Base-by-base conservation (phyloP, 2,888 invertebrate species). In the Netelia inedita region DNA sequence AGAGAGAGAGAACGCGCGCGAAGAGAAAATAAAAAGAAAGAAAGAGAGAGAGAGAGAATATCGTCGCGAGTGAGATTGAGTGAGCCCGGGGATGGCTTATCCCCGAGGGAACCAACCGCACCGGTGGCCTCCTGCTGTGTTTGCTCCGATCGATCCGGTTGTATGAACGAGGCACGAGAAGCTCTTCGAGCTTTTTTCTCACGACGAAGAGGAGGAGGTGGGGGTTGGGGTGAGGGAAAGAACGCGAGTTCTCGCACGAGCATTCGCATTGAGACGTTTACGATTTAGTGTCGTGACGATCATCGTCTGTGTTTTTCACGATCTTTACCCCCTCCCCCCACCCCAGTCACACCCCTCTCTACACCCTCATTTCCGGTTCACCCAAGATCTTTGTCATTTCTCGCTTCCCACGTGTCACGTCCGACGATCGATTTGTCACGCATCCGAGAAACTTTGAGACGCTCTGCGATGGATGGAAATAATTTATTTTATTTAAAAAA, bases 21-120 rank as follows among this genome's bases (percentile, higher is more conserved):
- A 59, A 41, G 65, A 11, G 57, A 75, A 82, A 85, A 85, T 73
- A 73, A 66, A 83, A 78, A 73, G 79, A 65, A 74, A 16, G 53
- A 23, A 28, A 61, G 41, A 59, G 68, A 16, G 72, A 63, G 66
- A 8, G 41, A 46, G 65, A 43, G 76, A 35, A 53, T 61, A 61
- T 69, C 21, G 63, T 73, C 63, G 66, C 75, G 28, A 59, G 69
- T 75, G 78, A 78, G 16, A 71, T 63, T 71, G 57, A 53, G 74
- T 69, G 66, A 46, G 82, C 63, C 66, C 53, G 43, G 69, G 80
- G 63, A 76, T 72, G 72, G 76, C 55, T 84, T 73, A 78, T 84
- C 76, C 78, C 68, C 80, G 76, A 74, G 84, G 80, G 84, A 81
- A 81, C 55, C 61, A 55, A 81, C 65, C 80, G 28, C 50, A 74